Conservation (phyloP, 2,888 invertebrate genomes). For the Phymatocera aterrima region DNA sequence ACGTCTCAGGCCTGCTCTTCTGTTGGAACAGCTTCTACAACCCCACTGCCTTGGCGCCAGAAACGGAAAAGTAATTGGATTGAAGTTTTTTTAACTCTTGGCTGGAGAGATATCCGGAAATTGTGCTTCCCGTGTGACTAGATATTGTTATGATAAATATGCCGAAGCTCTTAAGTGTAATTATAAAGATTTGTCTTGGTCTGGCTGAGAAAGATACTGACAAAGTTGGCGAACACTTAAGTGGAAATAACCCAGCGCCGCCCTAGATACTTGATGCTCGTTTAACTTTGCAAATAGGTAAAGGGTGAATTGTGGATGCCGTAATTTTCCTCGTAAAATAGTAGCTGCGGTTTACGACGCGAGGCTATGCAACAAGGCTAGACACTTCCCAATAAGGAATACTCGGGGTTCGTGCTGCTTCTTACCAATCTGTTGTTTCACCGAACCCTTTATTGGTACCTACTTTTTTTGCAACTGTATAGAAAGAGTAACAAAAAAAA, state of each 20-base stretch:
- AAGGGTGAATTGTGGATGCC: background rate
- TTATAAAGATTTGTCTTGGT: background rate
- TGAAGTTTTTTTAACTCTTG: background rate
- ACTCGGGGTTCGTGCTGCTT: background rate
- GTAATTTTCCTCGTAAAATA: constrained; percentile 21
- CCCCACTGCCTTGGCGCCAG: constrained; percentile 71
- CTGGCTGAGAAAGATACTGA: background rate
- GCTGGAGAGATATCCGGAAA: background rate
- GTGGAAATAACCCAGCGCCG: background rate
- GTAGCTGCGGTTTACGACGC: background rate
- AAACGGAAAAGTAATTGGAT: constrained; percentile 68
- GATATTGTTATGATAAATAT: background rate
- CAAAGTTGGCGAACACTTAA: background rate
- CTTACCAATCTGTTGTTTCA: background rate
- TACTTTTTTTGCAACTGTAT: background rate
- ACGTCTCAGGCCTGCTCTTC: constrained; percentile 75
- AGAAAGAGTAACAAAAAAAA: no score
- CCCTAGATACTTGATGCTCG: background rate
- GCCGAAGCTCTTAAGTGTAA: background rate
- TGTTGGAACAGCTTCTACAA: constrained; percentile 76
- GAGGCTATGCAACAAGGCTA: background rate
- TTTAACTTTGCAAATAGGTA: constrained; percentile 1
- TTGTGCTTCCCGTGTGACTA: background rate
- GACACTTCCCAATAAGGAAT: background rate
- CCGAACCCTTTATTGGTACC: background rate